These are phyloP conservation scores for Polymixis flavicincta DNA, from an alignment of 2,888 invertebrate genomes.

Conservation along the genomic window DNA sequence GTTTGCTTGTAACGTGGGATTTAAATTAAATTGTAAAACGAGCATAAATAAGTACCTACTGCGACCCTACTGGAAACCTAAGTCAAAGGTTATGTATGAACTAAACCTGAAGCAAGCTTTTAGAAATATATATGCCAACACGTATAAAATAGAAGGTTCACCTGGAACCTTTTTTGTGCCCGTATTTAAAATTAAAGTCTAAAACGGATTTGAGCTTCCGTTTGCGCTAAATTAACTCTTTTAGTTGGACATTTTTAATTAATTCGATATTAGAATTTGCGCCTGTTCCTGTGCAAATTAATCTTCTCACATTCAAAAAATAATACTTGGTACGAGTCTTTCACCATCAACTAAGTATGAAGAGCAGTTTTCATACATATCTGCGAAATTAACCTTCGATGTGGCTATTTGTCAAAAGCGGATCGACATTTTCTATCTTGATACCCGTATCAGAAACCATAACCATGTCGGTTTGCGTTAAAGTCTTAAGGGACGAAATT, in stretches of 20 bases:
- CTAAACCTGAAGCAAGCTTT: constrained; percentile 2
- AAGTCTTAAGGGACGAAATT: not conserved
- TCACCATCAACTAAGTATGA: not conserved
- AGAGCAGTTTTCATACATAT: not conserved
- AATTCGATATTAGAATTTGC: not conserved
- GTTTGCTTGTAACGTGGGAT: not conserved
- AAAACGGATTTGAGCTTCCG: not conserved
- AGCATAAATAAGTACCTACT: not conserved
- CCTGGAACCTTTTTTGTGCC: not conserved
- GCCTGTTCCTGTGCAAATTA: not conserved
- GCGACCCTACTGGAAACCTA: not conserved
- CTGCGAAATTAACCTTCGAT: not conserved
- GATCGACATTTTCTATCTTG: not conserved
- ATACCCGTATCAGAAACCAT: not conserved
- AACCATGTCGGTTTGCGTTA: not conserved
- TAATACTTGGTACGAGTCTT: not conserved
- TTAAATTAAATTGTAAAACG: constrained; percentile 27
- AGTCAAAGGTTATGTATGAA: not conserved
- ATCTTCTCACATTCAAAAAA: not conserved
- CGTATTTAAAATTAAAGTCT: not conserved
- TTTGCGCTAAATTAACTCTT: not conserved
- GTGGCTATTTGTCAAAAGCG: not conserved
- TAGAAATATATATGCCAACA: not conserved
- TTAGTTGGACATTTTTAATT: not conserved
- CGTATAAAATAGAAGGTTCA: not conserved